Base-by-base conservation (phyloP, 2,113 vertebrate species). In the Paedocypris sp. region DNA sequence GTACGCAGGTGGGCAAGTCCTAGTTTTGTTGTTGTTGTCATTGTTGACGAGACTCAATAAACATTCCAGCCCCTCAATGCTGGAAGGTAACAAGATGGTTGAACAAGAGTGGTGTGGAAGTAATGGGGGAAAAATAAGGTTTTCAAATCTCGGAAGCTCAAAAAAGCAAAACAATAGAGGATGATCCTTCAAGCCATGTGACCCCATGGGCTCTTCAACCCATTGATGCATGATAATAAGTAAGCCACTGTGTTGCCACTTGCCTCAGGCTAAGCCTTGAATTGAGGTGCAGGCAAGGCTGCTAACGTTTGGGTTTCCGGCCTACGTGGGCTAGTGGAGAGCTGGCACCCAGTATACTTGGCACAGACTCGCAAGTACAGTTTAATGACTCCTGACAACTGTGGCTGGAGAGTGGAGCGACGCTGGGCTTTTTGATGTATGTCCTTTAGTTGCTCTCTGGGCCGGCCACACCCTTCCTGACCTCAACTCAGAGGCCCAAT, bases 21-120 rank as follows among this genome's bases (percentile, higher is more conserved):
- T 43, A 9, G 60, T 46, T 67, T 78, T 84, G 77, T 80, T 77
- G 66, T 64, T 53, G 61, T 83, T 72, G 72, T 79, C 75, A 81
- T 85, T 86, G 84, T 85, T 77, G 75, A 54, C 31, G 18, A 47
- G 70, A 50, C 73, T 77, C 79, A 77, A 80, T 69, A 64, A 71
- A 69, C 69, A 80, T 78, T 78, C 82, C 77, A 72, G 39, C 50
- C 59, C n/a, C 19, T 53, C 19, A 62, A 42, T 67, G 63, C 38
- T 69, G 58, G 48, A 15, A 67, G 49, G 67, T 72, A 54, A 71
- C 41, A 56, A 73, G 53, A 49, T 54, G 66, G 51, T 25, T 28
- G 41, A 60, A 52, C 22, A 36, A 39, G 61, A 35, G 33, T 38
- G 41, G 19, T 28, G 43, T 41, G 52, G 49, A 35, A 39, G 51